Base-by-base conservation (phyloP, 1,140 invertebrate species). In the Diorhabda elongata region DNA sequence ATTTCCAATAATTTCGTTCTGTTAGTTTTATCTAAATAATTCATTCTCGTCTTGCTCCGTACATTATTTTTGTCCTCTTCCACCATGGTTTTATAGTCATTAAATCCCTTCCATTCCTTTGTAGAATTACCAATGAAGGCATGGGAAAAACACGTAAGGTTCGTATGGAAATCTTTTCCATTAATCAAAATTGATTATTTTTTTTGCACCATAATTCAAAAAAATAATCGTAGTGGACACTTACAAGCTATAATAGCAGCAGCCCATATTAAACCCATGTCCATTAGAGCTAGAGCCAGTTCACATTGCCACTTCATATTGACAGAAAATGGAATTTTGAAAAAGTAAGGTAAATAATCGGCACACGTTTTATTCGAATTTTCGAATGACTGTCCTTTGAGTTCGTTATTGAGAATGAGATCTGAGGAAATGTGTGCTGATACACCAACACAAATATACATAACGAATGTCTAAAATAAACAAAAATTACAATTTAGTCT, bases 361-460 rank as follows among this genome's bases (percentile, higher is more conserved):
- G 59, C 44, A 45, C 65, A 67, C n/a, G 65, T 67, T 59, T 11
- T 44, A 44, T 67, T 64, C 3, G 52, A 60, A 44, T 43, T 43
- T 11, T 43, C 42, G 9, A 67, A 67, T 42, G 42, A 44, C 2
- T 60, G 11, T 41, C 58, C 65, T 3, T 44, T 44, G 3, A 67
- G 11, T 60, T 47, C 65, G n/a, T 44, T 60, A 43, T 59, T 67
- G 4, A 67, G 9, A 5, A 41, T 60, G 7, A 67, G 42, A 6
- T 43, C 5, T 5, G 65, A 60, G 7, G 65, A 67, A 43, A 67
- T 59, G 9, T 67, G 65, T 42, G 65, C 65, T 8, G 65, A 59
- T 44, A 60, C 45, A 11, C 65, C 65, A 60, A 60, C 65, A 26
- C 59, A 60, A 60, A 9, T 60, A 7, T 67, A 67, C 65, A 67